These are phyloP conservation scores for Balanococcus diminutus DNA, from an alignment of 2,888 invertebrate species.

Conservation along the genomic window DNA sequence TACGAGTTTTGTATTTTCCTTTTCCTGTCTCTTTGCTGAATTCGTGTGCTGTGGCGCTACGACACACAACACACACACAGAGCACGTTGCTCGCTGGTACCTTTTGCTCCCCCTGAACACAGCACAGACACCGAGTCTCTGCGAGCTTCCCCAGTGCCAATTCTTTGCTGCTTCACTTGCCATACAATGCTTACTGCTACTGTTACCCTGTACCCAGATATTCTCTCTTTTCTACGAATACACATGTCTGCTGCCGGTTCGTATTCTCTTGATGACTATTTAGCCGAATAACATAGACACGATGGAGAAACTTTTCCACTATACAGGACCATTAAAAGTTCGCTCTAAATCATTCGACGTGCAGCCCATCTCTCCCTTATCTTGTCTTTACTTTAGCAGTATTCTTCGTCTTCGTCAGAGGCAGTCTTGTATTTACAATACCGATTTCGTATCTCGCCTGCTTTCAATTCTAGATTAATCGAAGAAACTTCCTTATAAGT, in stretches of 20 bases:
- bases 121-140: background rate
- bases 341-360: background rate
- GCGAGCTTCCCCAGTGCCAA: background rate
- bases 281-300: background rate
- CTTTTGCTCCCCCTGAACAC: background rate
- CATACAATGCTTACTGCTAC: no score
- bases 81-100: background rate
- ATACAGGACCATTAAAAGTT: slow-evolving; percentile 19
- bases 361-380: background rate
- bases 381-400: background rate
- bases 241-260: background rate
- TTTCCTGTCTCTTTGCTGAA: background rate
- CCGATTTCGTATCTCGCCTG: background rate
- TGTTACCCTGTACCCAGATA: background rate
- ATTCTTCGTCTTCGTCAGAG: background rate
- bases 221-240: background rate
- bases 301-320: background rate
- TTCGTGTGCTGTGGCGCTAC: background rate
- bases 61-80: background rate
- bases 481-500: background rate
- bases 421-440: slow-evolving; percentile 3
- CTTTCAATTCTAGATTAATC: background rate
- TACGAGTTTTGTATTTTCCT: slow-evolving; percentile 4
- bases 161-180: background rate
- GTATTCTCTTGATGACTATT: slow-evolving; percentile 27